These are phyloP conservation scores for Chaenodraco wilsoni DNA, from an alignment of 2,797 vertebrate genomes.

Conservation along the genomic window DNA sequence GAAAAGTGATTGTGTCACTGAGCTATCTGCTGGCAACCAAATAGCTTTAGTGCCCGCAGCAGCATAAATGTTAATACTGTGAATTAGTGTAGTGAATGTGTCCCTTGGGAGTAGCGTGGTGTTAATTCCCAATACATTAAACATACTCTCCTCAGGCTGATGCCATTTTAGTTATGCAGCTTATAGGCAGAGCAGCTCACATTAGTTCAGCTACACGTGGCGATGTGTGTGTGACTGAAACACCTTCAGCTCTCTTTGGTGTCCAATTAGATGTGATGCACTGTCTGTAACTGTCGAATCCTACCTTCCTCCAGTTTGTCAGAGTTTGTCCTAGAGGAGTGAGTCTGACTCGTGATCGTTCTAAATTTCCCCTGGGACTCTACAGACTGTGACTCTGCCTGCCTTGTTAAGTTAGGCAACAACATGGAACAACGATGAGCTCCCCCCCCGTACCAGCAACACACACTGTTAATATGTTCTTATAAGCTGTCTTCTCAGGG, in stretches of 20 bases:
- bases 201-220: conserved; percentile 19
- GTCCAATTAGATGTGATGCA: conserved; percentile 58
- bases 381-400: conserved; percentile 32
- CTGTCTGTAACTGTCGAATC: conserved; percentile 19
- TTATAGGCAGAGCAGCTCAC: conserved; percentile 7
- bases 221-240: conserved; percentile 9
- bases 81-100: background rate
- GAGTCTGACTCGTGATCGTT: conserved; percentile 49
- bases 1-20: background rate
- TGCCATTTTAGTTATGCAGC: background rate
- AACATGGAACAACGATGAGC: conserved; percentile 41
- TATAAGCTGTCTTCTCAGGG: conserved; percentile 14
- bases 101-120: background rate
- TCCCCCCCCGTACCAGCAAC: conserved; percentile 1
- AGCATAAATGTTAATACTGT: background rate
- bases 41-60: background rate
- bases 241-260: conserved; percentile 49
- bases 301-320: conserved; percentile 32
- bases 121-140: background rate
- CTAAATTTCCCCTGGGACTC: conserved; percentile 63
- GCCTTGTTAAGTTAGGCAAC: conserved; percentile 58
- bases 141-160: background rate
- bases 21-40: no score
- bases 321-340: conserved; percentile 34
- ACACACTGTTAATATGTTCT: conserved; percentile 37